Evolutionary conservation across 2,888 invertebrate species (phyloP).

Genomic region (Plusia festucae): DNA sequence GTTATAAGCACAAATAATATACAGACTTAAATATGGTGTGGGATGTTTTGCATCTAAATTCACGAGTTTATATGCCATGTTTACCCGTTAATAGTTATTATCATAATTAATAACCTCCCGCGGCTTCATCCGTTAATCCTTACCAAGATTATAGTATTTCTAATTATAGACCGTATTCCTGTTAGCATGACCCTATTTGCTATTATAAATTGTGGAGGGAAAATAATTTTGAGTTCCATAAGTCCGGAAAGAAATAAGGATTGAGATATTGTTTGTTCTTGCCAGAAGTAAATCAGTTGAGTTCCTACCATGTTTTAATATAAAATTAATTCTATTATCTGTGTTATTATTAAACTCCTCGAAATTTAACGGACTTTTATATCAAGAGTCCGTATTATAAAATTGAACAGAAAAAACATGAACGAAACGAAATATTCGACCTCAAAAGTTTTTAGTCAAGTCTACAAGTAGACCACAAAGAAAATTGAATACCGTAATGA

Average conservation of each 20-base stretch:
- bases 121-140: background rate
- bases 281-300: too few relatives aligned
- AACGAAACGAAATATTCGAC: background rate
- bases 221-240: background rate
- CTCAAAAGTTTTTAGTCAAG: background rate
- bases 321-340: too few relatives aligned
- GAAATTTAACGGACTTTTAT: background rate
- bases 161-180: conserved; percentile 18
- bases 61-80: conserved; percentile 2
- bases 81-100: conserved; percentile 11
- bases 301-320: too few relatives aligned
- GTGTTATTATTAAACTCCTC: too few relatives aligned
- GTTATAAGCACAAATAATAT: too few relatives aligned
- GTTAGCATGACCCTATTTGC: background rate
- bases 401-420: background rate
- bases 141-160: background rate
- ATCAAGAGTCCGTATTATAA: background rate
- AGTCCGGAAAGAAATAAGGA: background rate
- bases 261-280: too few relatives aligned
- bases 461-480: background rate
- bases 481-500: conserved; percentile 21
- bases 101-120: conserved; percentile 7
- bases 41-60: background rate
- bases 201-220: background rate
- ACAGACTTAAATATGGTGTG: too few relatives aligned